These are phyloP conservation scores for Mimas tiliae DNA, from an alignment of 2,888 invertebrate species.

Conservation along the genomic window DNA sequence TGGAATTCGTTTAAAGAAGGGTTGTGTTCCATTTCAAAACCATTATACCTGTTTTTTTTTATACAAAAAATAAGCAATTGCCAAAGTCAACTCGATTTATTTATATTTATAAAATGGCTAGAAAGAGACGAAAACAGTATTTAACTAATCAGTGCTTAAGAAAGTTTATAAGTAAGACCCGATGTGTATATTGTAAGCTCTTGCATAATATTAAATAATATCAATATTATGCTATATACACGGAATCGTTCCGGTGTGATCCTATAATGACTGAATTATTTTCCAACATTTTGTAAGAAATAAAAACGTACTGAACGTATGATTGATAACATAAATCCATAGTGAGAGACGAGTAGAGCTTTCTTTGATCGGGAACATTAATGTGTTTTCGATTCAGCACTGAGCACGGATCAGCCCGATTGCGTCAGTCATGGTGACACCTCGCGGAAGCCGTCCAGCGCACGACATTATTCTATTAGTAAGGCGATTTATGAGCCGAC, in stretches of 20 bases:
- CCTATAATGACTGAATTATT: slow-evolving; percentile 8
- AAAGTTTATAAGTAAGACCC: no score
- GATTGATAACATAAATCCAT: slow-evolving; percentile 52
- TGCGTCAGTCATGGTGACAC: slow-evolving; percentile 70
- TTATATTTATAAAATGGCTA: no score
- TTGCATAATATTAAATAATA: neutral
- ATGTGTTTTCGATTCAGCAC: slow-evolving; percentile 77
- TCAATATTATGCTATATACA: neutral
- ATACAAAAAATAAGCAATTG: no score
- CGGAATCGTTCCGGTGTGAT: neutral
- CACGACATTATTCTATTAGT: slow-evolving; percentile 68
- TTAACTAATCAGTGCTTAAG: no score
- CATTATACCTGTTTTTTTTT: no score
- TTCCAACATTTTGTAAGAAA: slow-evolving; percentile 30
- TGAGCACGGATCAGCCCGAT: slow-evolving; percentile 64
- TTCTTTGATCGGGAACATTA: slow-evolving; percentile 77
- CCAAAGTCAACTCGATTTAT: no score
- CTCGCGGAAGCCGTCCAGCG: slow-evolving; percentile 63
- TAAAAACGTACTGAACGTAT: slow-evolving; percentile 48
- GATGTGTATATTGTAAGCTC: neutral
- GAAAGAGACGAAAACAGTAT: no score
- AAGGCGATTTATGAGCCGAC: slow-evolving; percentile 60
- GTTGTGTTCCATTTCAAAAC: no score
- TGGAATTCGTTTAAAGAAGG: no score
- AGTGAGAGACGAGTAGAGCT: slow-evolving; percentile 55